These are phyloP conservation scores for Epinephelus cyanopodus DNA, from an alignment of 2,113 vertebrate species.

Conservation along the genomic window DNA sequence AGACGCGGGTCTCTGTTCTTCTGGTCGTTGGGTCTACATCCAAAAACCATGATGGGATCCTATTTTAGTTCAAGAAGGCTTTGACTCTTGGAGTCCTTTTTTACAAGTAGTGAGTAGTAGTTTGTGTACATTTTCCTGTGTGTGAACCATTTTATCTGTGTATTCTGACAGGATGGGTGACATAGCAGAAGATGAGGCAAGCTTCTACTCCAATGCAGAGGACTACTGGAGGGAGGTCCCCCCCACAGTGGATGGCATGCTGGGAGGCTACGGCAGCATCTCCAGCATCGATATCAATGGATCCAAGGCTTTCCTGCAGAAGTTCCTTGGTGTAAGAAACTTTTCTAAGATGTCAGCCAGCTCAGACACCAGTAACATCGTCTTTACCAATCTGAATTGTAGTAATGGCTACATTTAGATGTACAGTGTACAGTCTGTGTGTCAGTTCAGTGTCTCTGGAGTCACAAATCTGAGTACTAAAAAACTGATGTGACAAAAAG, in stretches of 20 bases:
- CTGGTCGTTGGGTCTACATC: too few relatives aligned
- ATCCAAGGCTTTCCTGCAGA: constrained; percentile 93
- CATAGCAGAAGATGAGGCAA: constrained; percentile 84
- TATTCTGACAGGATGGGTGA: constrained; percentile 86
- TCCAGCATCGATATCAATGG: constrained; percentile 94
- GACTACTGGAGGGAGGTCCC: constrained; percentile 94
- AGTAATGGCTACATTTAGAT: background rate
- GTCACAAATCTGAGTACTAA: too few relatives aligned
- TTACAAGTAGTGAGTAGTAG: too few relatives aligned
- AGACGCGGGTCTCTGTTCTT: too few relatives aligned
- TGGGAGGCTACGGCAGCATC: constrained; percentile 96
- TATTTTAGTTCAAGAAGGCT: background rate
- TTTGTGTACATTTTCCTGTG: background rate
- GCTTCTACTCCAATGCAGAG: constrained; percentile 94
- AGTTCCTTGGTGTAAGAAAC: constrained; percentile 91
- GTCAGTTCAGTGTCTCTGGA: background rate
- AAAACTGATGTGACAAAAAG: too few relatives aligned
- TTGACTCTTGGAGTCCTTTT: background rate
- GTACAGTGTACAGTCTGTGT: background rate
- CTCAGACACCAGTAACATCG: too few relatives aligned
- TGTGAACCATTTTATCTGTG: constrained; percentile 1
- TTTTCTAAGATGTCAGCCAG: background rate
- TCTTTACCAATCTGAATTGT: background rate
- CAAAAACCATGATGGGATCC: background rate
- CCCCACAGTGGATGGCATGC: constrained; percentile 95